Evolutionary conservation across 2,113 vertebrate genomes (phyloP).

Genomic region (Osmerus mordax): DNA sequence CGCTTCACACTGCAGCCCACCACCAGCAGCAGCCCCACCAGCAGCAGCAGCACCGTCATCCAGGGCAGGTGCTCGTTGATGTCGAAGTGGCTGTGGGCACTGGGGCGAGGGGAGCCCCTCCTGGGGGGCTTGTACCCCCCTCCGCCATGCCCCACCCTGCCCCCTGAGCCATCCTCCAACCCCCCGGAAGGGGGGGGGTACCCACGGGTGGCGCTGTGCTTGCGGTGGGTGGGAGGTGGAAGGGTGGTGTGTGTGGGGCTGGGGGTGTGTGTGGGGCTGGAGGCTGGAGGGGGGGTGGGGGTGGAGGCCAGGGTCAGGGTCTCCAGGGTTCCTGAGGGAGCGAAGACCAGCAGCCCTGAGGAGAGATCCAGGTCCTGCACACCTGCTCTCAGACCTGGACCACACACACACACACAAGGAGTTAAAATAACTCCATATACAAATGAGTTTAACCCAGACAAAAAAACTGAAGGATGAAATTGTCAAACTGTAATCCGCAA

Average conservation of each 20-base stretch:
- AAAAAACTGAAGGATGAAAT: constrained; percentile 40
- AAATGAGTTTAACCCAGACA: constrained; percentile 35
- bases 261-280: constrained; percentile 9
- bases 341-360: constrained; percentile 41
- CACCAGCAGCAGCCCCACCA: constrained; percentile 89
- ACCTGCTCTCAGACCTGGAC: constrained; percentile 43
- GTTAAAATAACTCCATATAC: constrained; percentile 35
- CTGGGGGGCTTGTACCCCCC: constrained; percentile 73
- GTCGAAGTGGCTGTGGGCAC: constrained; percentile 85
- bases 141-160: constrained; percentile 63
- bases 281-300: constrained; percentile 28
- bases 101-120: constrained; percentile 78
- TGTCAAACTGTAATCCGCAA: constrained; percentile 47
- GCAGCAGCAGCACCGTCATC: constrained; percentile 95
- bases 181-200: constrained; percentile 53
- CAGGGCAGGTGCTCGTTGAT: constrained; percentile 97
- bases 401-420: constrained; percentile 9
- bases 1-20: constrained; percentile 92
- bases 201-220: constrained; percentile 38
- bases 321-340: constrained; percentile 12
- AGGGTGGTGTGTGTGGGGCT: not conserved
- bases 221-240: constrained; percentile 13
- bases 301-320: constrained; percentile 25
- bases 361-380: not conserved
- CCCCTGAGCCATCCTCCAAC: not conserved